Evolutionary conservation across 2,888 invertebrate species (phyloP).

Genomic region (Ferrisia virgata): DNA sequence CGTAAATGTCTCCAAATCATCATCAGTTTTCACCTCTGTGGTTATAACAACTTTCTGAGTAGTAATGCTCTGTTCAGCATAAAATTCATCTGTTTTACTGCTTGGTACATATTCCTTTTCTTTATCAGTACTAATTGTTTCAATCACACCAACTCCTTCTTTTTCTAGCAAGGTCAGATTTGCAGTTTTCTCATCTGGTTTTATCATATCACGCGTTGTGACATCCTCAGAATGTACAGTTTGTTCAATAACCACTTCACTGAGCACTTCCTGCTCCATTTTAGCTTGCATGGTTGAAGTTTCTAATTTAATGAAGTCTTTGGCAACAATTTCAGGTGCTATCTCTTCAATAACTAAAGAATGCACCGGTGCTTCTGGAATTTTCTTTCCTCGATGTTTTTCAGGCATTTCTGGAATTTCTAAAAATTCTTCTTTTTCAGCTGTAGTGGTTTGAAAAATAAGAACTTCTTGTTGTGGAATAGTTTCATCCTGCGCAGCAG

Average conservation of each 20-base stretch:
- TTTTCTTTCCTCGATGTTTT: conserved; percentile 57
- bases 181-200: conserved; percentile 55
- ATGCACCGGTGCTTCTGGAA: conserved; percentile 57
- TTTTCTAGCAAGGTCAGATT: conserved; percentile 54
- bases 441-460: conserved; percentile 61
- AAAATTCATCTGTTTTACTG: not conserved
- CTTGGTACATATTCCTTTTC: conserved; percentile 54
- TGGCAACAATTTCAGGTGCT: conserved; percentile 55
- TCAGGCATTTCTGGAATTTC: conserved; percentile 58
- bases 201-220: conserved; percentile 53
- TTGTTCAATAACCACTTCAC: conserved; percentile 59
- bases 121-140: conserved; percentile 57
- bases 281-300: conserved; percentile 56
- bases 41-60: conserved; percentile 57
- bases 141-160: conserved; percentile 57
- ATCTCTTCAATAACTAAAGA: conserved; percentile 58
- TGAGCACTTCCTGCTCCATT: conserved; percentile 54
- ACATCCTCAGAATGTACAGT: conserved; percentile 60
- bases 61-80: conserved; percentile 55
- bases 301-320: conserved; percentile 54
- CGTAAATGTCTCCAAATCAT: conserved; percentile 53
- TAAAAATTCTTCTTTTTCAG: conserved; percentile 65
- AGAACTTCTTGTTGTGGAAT: conserved; percentile 63
- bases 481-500: conserved; percentile 56
- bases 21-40: conserved; percentile 56